phyloP scores from a whole-genome alignment of 2,797 vertebrate genomes.

The Pangasius djambal region DNA sequence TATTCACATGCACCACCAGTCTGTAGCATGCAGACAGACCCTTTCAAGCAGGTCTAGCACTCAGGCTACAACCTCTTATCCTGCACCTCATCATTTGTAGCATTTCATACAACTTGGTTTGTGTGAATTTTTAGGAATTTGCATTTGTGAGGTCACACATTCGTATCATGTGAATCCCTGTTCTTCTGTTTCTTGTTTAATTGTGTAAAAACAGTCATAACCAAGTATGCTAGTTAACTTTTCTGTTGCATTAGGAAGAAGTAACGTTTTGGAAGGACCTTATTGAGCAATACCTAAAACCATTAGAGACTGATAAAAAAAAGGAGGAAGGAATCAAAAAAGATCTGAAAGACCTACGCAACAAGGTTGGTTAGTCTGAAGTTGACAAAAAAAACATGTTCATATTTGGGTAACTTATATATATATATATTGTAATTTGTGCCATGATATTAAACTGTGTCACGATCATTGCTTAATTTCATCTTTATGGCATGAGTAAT shows the following conservation, averaged over 20 bases:
- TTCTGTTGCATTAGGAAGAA: constrained; percentile 66
- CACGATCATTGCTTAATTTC: background rate
- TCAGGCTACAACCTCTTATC: background rate
- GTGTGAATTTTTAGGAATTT: background rate
- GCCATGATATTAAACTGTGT: background rate
- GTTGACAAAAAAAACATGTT: no score
- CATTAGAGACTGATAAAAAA: constrained; percentile 63
- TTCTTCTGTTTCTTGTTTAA: background rate
- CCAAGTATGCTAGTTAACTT: background rate
- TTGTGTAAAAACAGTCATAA: background rate
- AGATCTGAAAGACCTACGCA: constrained; percentile 78
- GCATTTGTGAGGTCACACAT: background rate
- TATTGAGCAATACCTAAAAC: constrained; percentile 73
- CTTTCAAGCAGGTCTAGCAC: background rate
- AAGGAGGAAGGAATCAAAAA: constrained; percentile 65
- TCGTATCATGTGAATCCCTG: background rate
- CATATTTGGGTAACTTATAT: background rate
- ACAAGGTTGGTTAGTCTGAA: constrained; percentile 68
- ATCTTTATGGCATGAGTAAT: background rate
- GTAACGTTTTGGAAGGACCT: constrained; percentile 77
- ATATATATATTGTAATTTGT: background rate
- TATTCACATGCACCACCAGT: background rate
- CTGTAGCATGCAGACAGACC: background rate
- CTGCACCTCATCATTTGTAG: background rate
- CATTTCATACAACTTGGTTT: background rate